These are phyloP conservation scores for Nomada goodeniana DNA, from an alignment of 2,888 invertebrate genomes.

Conservation along the genomic window DNA sequence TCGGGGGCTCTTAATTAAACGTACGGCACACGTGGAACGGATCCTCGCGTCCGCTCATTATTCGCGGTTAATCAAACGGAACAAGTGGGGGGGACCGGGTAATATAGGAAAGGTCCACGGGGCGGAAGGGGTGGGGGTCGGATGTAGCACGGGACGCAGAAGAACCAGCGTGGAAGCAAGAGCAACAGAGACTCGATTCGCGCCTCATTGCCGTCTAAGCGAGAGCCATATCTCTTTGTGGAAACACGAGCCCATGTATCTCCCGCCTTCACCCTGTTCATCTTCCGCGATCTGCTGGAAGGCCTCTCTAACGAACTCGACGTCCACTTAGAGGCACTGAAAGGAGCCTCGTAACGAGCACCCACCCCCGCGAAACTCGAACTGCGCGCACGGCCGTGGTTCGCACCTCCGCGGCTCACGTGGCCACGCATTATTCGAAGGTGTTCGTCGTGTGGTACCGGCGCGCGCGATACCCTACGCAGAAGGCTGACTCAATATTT, in stretches of 20 bases:
- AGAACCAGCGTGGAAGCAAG: constrained; percentile 26
- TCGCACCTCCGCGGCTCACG: constrained; percentile 56
- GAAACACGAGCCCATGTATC: constrained; percentile 78
- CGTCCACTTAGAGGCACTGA: constrained; percentile 79
- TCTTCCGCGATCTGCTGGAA: constrained; percentile 78
- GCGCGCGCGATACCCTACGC: constrained; percentile 57
- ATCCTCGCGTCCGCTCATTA: constrained; percentile 44
- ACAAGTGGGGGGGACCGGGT: constrained; percentile 49
- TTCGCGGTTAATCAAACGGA: constrained; percentile 66
- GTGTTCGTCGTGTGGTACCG: neutral
- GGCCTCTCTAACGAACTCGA: constrained; percentile 81
- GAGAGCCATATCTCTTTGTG: constrained; percentile 79
- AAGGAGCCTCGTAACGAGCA: constrained; percentile 80
- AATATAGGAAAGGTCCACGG: constrained; percentile 43
- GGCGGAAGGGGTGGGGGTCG: constrained; percentile 37
- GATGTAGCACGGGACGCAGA: constrained; percentile 7
- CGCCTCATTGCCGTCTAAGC: constrained; percentile 76
- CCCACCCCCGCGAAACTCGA: constrained; percentile 69
- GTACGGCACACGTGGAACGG: neutral
- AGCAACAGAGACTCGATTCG: constrained; percentile 67
- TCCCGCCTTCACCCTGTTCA: constrained; percentile 77
- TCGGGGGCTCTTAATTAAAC: constrained; percentile 52
- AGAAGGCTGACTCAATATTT: constrained; percentile 81
- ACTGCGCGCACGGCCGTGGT: constrained; percentile 52
- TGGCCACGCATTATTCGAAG: neutral